Evolutionary conservation across 92 coral and sea anemone genomes (phyloP).

Genomic region (Heliopora coerulea): DNA sequence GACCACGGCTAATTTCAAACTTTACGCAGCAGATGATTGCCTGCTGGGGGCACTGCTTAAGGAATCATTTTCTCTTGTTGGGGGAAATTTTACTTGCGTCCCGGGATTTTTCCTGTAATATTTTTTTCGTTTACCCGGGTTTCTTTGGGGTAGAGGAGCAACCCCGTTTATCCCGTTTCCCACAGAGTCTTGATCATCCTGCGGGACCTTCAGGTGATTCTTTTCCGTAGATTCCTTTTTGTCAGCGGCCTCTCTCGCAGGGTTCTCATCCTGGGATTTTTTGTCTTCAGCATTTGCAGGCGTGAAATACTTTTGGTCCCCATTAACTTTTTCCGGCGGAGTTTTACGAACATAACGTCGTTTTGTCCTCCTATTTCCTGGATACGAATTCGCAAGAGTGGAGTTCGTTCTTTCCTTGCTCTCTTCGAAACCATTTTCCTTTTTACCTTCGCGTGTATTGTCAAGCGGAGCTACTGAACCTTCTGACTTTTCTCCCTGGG

Average conservation of each 20-base stretch:
- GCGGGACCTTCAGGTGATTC: neutral
- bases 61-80: slow-evolving; percentile 12
- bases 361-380: slow-evolving; percentile 1
- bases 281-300: neutral
- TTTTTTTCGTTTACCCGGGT: neutral
- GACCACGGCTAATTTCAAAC: neutral
- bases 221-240: neutral
- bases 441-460: neutral
- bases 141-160: slow-evolving; percentile 36
- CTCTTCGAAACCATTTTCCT: too few relatives aligned
- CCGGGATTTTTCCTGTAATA: slow-evolving; percentile 27
- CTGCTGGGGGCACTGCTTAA: neutral
- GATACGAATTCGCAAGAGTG: slow-evolving; percentile 12
- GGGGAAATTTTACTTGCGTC: slow-evolving; percentile 29
- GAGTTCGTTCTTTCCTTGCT: too few relatives aligned
- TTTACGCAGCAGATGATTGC: neutral
- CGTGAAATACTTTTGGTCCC: neutral
- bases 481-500: neutral
- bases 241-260: neutral
- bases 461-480: neutral
- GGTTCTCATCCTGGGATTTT: neutral
- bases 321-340: neutral
- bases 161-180: slow-evolving; percentile 24
- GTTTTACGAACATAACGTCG: slow-evolving; percentile 22
- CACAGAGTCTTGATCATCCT: neutral